These are phyloP conservation scores for Orcinus orca DNA, from an alignment of 2,113 vertebrate species.

Conservation along the genomic window DNA sequence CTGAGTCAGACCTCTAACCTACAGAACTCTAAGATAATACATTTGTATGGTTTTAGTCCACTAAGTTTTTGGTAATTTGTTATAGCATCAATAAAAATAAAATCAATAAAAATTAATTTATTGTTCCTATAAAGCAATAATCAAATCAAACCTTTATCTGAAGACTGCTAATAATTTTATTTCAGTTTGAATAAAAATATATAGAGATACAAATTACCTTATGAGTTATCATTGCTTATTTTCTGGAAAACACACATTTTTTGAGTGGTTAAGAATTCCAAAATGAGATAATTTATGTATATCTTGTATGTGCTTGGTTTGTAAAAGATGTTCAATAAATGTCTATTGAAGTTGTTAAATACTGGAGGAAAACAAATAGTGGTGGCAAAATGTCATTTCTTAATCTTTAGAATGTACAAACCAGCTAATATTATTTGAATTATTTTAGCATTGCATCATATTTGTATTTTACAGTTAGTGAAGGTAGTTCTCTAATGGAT, in stretches of 20 bases:
- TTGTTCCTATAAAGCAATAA: neutral
- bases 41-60: neutral
- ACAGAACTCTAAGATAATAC: neutral
- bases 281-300: conserved; percentile 14
- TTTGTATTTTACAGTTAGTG: conserved; percentile 65
- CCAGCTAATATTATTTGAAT: neutral
- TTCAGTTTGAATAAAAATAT: neutral
- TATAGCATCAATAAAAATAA: neutral
- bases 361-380: neutral
- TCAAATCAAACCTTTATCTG: neutral
- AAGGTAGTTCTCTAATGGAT: conserved; percentile 77
- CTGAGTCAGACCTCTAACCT: neutral
- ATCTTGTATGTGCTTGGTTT: neutral
- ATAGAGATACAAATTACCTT: neutral
- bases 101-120: neutral
- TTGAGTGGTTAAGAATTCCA: conserved; percentile 15
- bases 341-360: neutral
- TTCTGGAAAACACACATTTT: conserved; percentile 23
- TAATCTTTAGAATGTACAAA: neutral
- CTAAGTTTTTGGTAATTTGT: neutral
- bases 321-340: neutral
- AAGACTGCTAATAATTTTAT: neutral
- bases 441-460: neutral
- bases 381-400: neutral
- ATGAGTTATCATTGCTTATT: neutral